phyloP scores from a whole-genome alignment of 2,113 vertebrate species.

The Condylura cristata region DNA sequence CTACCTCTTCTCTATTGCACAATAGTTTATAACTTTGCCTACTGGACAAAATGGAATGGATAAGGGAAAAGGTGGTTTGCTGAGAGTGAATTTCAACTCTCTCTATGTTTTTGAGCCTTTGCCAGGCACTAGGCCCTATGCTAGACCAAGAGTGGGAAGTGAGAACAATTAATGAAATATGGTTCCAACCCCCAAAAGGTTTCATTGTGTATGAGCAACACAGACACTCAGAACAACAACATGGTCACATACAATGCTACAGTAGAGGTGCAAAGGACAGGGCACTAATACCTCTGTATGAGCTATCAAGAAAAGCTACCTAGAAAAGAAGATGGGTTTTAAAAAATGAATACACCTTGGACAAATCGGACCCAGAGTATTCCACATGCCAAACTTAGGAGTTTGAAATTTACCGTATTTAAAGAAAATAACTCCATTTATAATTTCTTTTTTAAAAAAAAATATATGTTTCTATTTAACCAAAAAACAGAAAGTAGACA shows the following conservation, averaged over 20 bases:
- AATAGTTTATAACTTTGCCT: not conserved
- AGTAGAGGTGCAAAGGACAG: not conserved
- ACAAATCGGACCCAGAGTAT: not conserved
- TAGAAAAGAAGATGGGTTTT: conserved; percentile 15
- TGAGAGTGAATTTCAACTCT: not conserved
- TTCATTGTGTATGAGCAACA: not conserved
- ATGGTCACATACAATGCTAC: not conserved
- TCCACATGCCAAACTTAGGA: not conserved
- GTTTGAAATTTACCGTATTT: not conserved
- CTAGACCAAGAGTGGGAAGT: not conserved
- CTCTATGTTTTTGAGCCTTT: not conserved
- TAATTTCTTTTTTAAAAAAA: no score
- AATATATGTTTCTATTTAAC: no score
- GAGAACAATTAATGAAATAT: not conserved
- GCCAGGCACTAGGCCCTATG: not conserved
- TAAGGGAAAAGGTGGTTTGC: not conserved
- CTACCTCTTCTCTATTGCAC: not conserved
- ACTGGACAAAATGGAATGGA: not conserved
- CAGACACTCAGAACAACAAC: not conserved
- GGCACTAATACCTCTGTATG: not conserved
- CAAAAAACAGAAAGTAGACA: no score
- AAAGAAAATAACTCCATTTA: no score
- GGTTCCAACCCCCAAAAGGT: not conserved
- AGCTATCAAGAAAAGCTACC: not conserved
- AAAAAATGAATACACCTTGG: not conserved